These are phyloP conservation scores for Hyphantria cunea DNA, from an alignment of 1,140 invertebrate species.

Conservation along the genomic window DNA sequence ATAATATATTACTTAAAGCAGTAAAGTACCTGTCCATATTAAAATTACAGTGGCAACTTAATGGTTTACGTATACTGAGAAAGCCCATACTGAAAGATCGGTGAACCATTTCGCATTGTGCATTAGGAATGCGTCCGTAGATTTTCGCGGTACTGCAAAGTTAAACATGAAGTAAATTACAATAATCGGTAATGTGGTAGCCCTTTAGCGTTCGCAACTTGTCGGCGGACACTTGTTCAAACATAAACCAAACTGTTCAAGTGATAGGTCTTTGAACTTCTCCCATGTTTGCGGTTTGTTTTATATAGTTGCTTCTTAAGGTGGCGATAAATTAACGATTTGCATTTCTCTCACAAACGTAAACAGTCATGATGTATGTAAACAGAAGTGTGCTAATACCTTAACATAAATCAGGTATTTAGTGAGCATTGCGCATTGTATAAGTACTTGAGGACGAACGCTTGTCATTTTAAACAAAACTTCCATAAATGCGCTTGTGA, in stretches of 20 bases:
- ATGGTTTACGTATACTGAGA: neutral
- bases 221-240: constrained; percentile 71
- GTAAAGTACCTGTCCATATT: no score
- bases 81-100: neutral
- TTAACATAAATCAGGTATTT: constrained; percentile 37
- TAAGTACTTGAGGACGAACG: constrained; percentile 11
- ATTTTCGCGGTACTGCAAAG: constrained; percentile 6
- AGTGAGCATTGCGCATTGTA: constrained; percentile 36
- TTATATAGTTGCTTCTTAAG: constrained; percentile 75
- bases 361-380: constrained; percentile 65
- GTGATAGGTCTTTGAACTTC: constrained; percentile 77
- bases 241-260: constrained; percentile 68
- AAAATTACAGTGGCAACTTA: neutral
- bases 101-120: neutral
- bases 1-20: neutral
- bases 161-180: constrained; percentile 20
- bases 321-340: constrained; percentile 78
- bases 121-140: neutral
- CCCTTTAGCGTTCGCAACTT: constrained; percentile 54
- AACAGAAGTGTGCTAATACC: constrained; percentile 60
- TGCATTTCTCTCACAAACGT: constrained; percentile 67
- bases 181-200: constrained; percentile 39
- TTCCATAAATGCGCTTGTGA: neutral
- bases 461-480: constrained; percentile 19
- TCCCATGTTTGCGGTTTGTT: constrained; percentile 70